Percentiles rank a stretch among this genome's conserved stretches.
Evolutionary conservation across 1,140 invertebrate species (phyloP).

Genomic region (Plectrocnemia conspersa): DNA sequence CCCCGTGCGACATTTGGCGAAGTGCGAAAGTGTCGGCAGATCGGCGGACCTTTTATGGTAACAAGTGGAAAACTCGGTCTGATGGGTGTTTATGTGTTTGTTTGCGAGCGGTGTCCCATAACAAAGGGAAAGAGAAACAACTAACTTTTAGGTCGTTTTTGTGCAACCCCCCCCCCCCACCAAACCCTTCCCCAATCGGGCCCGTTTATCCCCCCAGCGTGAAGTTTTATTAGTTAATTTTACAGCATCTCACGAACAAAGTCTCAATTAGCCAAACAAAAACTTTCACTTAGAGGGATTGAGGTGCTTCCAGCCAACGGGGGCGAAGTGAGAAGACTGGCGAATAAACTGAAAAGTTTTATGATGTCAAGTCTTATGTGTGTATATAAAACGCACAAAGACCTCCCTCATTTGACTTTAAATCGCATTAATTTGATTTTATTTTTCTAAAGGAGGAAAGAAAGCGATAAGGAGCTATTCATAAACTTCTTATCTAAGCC

Average conservation of each 20-base stretch:
- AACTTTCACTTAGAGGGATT: conserved; percentile 13
- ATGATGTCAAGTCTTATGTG: conserved; percentile 22
- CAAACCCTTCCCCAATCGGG: neutral
- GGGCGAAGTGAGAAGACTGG: neutral
- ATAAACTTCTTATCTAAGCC: too few species aligned
- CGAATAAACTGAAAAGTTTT: conserved; percentile 14
- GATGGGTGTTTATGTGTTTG: conserved; percentile 10
- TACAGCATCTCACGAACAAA: conserved; percentile 25
- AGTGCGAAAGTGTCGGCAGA: too few species aligned
- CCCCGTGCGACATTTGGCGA: too few species aligned
- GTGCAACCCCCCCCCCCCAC: neutral
- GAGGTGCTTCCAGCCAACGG: neutral
- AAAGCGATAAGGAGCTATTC: too few species aligned
- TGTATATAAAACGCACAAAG: conserved; percentile 17
- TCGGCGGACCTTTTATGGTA: neutral
- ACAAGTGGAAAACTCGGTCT: conserved; percentile 8
- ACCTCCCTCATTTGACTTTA: conserved; percentile 8
- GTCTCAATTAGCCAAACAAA: conserved; percentile 26
- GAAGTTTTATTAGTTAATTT: conserved; percentile 27
- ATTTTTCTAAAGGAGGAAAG: too few species aligned
- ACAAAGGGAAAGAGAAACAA: conserved; percentile 9
- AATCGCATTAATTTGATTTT: too few species aligned
- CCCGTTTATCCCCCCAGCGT: neutral
- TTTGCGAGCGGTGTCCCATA: conserved; percentile 5
- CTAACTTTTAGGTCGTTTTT: conserved; percentile 17